Evolutionary conservation across 2,113 vertebrate species (phyloP).

Genomic region (Nothoprocta perdicaria): DNA sequence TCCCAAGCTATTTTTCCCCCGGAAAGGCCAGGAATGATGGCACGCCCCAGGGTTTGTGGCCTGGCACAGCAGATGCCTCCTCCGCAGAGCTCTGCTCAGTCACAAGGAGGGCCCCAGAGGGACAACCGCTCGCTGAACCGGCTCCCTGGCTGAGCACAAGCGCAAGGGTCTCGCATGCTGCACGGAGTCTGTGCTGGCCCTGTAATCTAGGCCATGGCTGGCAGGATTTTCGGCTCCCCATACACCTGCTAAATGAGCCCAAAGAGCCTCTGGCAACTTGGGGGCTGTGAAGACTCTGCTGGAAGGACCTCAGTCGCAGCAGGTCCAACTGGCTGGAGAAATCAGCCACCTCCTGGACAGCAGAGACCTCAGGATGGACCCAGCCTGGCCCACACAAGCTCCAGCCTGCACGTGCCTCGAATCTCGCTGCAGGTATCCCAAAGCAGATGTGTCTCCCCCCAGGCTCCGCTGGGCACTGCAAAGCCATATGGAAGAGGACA

Average conservation of each 20-base stretch:
- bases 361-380: neutral
- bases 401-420: neutral
- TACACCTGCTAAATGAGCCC: neutral
- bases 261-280: no score
- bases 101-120: neutral
- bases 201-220: neutral
- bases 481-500: neutral
- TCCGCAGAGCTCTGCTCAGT: neutral
- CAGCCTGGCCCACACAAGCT: neutral
- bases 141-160: fast-evolving
- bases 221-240: neutral
- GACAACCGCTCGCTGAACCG: neutral
- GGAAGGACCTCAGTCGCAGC: no score
- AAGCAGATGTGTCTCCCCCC: neutral
- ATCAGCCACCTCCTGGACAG: neutral
- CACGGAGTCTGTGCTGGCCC: neutral
- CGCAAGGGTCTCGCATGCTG: fast-evolving
- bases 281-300: no score
- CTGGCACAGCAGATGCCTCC: neutral
- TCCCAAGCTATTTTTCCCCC: neutral
- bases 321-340: neutral
- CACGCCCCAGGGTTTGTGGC: neutral
- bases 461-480: neutral
- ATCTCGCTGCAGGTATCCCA: neutral
- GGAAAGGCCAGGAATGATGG: neutral